Base-by-base conservation (phyloP, 2,113 vertebrate genomes). In the Podarcis cretensis region DNA sequence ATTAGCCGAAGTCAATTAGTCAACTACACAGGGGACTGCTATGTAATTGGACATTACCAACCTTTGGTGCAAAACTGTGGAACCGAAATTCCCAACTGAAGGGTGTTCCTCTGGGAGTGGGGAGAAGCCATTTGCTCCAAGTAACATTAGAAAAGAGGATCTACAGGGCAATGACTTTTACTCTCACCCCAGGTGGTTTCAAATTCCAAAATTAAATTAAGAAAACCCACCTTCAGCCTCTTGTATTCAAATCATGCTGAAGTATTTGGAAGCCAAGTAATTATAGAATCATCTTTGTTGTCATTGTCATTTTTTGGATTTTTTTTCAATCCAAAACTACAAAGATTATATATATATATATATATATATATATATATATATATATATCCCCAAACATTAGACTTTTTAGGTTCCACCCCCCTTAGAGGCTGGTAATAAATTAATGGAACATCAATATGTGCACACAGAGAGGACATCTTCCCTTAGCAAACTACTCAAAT, bases 201-300 rank as follows among this genome's bases (percentile, higher is more conserved):
- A 98, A 97, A 98, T 95, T 95, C 94, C 96, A 81, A 96, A 97
- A 98, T 98, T 97, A 98, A 96, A 95, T 97, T 96, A 97, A 94
- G 94, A 94, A 93, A 97, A 94, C 93, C 96, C 96, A 93, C 89
- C 95, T 94, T 91, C 92, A 96, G 90, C 93, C 95, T 97, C 94
- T 97, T 93, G 90, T 37, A 95, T 94, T 95, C 92, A 95, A 92
- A 97, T 91, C 87, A 89, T 57, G 43, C 91, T 81, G 68, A 89
- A 92, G 88, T 91, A 81, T 91, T 91, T 86, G 76, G 90, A 95
- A 92, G 77, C 21, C 90, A 79, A 89, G 75, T 92, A 91, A 87
- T 23, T 63, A 54, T 12, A 54, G 48, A 54, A 12, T 54, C 48
- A 54, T 54, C 48, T 54, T 21, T 32, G 16, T 32, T 20, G 78